Evolutionary conservation across 2,113 vertebrate species (phyloP).

Genomic region (Junco hyemalis): DNA sequence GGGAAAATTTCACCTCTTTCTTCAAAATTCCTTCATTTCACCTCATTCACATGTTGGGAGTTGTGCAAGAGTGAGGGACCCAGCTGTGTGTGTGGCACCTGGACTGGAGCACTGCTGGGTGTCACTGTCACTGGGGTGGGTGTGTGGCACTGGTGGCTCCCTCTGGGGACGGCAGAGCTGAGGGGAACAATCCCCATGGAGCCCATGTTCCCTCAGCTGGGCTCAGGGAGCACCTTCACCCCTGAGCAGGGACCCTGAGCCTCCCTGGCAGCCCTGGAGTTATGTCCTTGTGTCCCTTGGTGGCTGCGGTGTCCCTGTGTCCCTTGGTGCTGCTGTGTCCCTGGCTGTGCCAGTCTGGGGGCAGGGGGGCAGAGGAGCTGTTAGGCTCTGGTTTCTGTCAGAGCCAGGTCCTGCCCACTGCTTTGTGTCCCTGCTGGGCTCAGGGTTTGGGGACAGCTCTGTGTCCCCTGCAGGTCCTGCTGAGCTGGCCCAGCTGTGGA

Average conservation of each 20-base stretch:
- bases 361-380: background rate
- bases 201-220: background rate
- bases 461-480: background rate
- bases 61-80: background rate
- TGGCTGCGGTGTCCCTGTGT: background rate
- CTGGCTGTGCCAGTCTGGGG: background rate
- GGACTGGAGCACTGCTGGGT: background rate
- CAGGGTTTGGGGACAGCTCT: background rate
- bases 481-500: background rate
- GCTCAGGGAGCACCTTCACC: background rate
- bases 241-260: rapidly evolving
- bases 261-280: background rate
- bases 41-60: background rate
- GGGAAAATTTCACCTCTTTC: background rate
- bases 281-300: background rate
- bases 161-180: background rate
- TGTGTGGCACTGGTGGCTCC: background rate
- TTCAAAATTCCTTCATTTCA: background rate
- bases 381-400: background rate
- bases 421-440: background rate
- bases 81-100: background rate
- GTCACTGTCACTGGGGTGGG: background rate
- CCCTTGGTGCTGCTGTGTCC: background rate
- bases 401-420: background rate
- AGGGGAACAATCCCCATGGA: rapidly evolving